Percentiles rank a stretch among this genome's conserved stretches.
Evolutionary conservation across 2,888 invertebrate species (phyloP).

Genomic region (Cryptus armator): DNA sequence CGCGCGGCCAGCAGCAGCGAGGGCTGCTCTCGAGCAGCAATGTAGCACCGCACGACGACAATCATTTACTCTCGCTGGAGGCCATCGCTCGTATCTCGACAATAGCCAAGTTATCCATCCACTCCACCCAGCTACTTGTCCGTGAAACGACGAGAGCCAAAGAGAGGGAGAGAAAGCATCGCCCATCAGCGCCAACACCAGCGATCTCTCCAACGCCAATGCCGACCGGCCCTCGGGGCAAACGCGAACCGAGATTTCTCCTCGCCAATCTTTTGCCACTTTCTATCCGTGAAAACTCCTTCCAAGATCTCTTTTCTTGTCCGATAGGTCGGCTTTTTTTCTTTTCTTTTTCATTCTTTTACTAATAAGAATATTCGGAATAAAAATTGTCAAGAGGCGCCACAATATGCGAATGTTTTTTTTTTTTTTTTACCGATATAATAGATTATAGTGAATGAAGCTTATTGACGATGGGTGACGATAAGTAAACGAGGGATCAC

Average conservation of each 20-base stretch:
- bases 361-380: not conserved
- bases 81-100: conserved; percentile 81
- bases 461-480: not conserved
- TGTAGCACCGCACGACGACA: conserved; percentile 74
- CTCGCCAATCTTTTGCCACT: conserved; percentile 49
- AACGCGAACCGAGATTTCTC: conserved; percentile 27
- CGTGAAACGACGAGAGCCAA: conserved; percentile 63
- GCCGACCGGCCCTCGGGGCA: conserved; percentile 49
- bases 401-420: not conserved
- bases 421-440: too few species aligned
- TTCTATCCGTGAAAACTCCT: conserved; percentile 2
- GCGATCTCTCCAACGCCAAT: conserved; percentile 49
- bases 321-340: not conserved
- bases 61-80: conserved; percentile 84
- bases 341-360: conserved; percentile 6
- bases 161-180: conserved; percentile 67
- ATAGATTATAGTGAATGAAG: conserved; percentile 6
- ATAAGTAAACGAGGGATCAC: not conserved
- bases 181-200: conserved; percentile 79
- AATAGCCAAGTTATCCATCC: conserved; percentile 84
- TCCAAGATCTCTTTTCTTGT: not conserved
- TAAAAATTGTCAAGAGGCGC: not conserved
- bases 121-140: conserved; percentile 75
- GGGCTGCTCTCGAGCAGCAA: not conserved
- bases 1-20: conserved; percentile 31